Percentiles rank a stretch among this genome's conserved stretches.
phyloP scores from a whole-genome alignment of 2,888 invertebrate genomes.

The Coenonympha glycerion region DNA sequence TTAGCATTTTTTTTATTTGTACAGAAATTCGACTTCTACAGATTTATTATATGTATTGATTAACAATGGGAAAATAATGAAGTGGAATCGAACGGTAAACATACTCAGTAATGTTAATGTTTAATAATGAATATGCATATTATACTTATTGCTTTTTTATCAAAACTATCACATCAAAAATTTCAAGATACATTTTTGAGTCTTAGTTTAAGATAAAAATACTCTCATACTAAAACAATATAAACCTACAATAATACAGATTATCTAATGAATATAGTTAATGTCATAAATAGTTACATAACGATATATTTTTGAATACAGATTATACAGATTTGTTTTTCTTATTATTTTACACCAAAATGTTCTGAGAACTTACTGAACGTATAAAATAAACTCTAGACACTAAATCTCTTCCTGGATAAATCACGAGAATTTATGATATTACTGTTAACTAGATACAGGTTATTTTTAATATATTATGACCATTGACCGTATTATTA shows the following conservation, averaged over 20 bases:
- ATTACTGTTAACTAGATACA: constrained; percentile 5
- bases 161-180: neutral
- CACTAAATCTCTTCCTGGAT: neutral
- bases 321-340: constrained; percentile 9
- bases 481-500: constrained; percentile 20
- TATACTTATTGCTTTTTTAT: constrained; percentile 1
- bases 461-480: constrained; percentile 11
- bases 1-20: too few relatives aligned
- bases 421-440: constrained; percentile 1
- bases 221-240: constrained; percentile 8
- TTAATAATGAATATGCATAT: neutral
- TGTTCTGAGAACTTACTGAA: neutral
- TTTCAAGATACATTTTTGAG: neutral
- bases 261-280: neutral
- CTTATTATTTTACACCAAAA: constrained; percentile 3
- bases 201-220: neutral
- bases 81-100: too few relatives aligned
- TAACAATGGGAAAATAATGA: too few relatives aligned
- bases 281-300: neutral
- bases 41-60: too few relatives aligned
- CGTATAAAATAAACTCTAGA: neutral
- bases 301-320: constrained; percentile 8
- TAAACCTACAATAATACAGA: constrained; percentile 8
- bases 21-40: too few relatives aligned
- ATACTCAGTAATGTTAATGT: neutral